Conservation (phyloP, 2,113 vertebrate species). For the Nothobranchius kuhntae region DNA sequence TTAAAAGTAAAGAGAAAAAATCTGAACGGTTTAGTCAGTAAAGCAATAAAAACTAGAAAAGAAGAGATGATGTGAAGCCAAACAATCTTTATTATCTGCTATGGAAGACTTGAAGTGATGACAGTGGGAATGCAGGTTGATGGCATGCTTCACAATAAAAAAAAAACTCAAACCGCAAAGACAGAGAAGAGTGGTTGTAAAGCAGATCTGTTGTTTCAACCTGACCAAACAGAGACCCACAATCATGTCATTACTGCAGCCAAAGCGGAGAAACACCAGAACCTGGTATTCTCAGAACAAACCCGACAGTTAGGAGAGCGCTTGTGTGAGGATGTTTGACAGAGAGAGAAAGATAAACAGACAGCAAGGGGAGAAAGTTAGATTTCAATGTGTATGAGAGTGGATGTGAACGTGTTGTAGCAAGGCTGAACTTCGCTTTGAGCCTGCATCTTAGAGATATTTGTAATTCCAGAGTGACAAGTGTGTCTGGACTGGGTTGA, state of each 20-base stretch:
- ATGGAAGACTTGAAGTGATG: constrained; percentile 20
- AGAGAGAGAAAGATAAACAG: constrained; percentile 53
- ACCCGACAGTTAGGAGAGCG: constrained; percentile 5
- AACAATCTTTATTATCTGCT: constrained; percentile 7
- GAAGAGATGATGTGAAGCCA: constrained; percentile 18
- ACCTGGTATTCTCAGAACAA: constrained; percentile 19
- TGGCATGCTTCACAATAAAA: constrained; percentile 41
- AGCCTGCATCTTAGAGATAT: constrained; percentile 50
- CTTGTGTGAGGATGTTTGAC: constrained; percentile 42
- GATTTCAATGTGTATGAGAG: constrained; percentile 30
- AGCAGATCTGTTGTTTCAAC: constrained; percentile 46
- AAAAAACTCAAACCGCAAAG: constrained; percentile 32
- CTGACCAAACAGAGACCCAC: constrained; percentile 23
- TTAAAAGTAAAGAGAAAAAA: constrained; percentile 39
- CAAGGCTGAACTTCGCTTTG: constrained; percentile 32
- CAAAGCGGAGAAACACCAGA: constrained; percentile 32
- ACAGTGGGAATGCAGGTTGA: constrained; percentile 14
- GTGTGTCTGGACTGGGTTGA: constrained; percentile 51
- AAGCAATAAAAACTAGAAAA: constrained; percentile 14
- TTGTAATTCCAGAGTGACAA: constrained; percentile 62
- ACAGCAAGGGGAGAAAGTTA: constrained; percentile 24
- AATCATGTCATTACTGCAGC: constrained; percentile 61
- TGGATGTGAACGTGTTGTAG: constrained; percentile 25
- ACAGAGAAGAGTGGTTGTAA: constrained; percentile 40
- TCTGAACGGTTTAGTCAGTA: constrained; percentile 19